Base-by-base conservation (phyloP, 2,797 vertebrate species). In the Aphelocoma californica region DNA sequence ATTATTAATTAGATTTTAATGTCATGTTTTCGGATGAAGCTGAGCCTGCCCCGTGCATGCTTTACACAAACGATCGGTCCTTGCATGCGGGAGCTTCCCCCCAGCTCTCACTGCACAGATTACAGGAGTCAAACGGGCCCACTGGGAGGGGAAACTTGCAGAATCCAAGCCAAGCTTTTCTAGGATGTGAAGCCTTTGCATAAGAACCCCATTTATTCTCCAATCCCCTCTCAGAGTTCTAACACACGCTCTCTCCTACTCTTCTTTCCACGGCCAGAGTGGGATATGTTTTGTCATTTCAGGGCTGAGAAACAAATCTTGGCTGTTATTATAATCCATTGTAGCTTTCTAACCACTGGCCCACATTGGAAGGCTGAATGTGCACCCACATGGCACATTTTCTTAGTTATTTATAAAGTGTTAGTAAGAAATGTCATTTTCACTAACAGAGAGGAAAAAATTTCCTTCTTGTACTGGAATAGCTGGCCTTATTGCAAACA, bases 361-460 rank as follows among this genome's bases (percentile, higher is more conserved):
- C 88, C 88, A 50, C 31, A 21, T 4, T 78, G 65, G 81, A 83
- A 86, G 73, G 64, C 65, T 78, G 73, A 66, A 32, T 36, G 12
- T 60, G 65, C 64, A 77, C 75, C 65, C 85, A 72, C 51, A 71
- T 73, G 69, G 60, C 61, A 40, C 32, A 36, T 90, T 88, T 90
- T 92, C 60, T 73, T 82, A 45, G 50, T 86, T 92, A 77, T 85
- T 96, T 91, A 87, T 88, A 91, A 92, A 87, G 86, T 42, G 34
- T 91, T 75, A 61, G 62, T 42, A 75, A 74, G 81, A 95, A 88
- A 84, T 56, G 50, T 58, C 58, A 75, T 93, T 83, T 93, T 72
- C 81, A 61, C 38, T 54, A 61, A 57, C 26, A 81, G 72, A 72
- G 73, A 73, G 14, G 58, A 69, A 82, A 83, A 38, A 47, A 31